Conservation (phyloP, 1,140 invertebrate species). For the Neomicropteryx cornuta region DNA sequence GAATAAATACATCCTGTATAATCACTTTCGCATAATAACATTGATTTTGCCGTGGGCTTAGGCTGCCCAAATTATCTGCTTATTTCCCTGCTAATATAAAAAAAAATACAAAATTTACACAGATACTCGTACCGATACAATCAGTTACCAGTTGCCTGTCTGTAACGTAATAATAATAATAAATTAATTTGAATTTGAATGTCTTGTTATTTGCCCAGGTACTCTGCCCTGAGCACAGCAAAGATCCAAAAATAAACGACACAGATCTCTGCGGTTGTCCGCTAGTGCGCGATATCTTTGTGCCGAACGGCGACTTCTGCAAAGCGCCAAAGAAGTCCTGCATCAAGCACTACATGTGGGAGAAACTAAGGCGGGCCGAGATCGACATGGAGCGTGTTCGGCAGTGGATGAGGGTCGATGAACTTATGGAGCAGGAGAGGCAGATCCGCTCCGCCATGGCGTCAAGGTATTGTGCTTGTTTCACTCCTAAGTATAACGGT, state of each 20-base stretch:
- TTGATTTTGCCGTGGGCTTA: too few relatives aligned
- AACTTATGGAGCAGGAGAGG: constrained; percentile 89
- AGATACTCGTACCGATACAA: too few relatives aligned
- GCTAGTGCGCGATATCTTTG: constrained; percentile 71
- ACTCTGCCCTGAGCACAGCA: constrained; percentile 95
- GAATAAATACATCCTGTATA: too few relatives aligned
- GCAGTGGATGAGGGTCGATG: constrained; percentile 89
- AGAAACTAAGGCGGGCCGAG: constrained; percentile 85
- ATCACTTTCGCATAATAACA: too few relatives aligned
- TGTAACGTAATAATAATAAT: too few relatives aligned
- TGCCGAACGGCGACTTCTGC: constrained; percentile 66
- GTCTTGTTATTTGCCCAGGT: too few relatives aligned
- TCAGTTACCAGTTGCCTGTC: too few relatives aligned
- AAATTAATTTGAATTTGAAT: too few relatives aligned
- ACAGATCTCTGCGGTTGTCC: constrained; percentile 87
- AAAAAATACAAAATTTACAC: too few relatives aligned
- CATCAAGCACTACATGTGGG: constrained; percentile 89
- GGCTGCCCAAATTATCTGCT: too few relatives aligned
- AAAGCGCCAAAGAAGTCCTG: constrained; percentile 83
- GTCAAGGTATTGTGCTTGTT: constrained; percentile 45
- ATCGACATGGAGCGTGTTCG: constrained; percentile 65
- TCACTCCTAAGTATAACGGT: too few relatives aligned
- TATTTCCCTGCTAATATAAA: too few relatives aligned
- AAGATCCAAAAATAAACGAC: constrained; percentile 83
- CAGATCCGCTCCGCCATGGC: constrained; percentile 80